Evolutionary conservation across 2,888 invertebrate species (phyloP).

Genomic region (Fragum whitleyi): DNA sequence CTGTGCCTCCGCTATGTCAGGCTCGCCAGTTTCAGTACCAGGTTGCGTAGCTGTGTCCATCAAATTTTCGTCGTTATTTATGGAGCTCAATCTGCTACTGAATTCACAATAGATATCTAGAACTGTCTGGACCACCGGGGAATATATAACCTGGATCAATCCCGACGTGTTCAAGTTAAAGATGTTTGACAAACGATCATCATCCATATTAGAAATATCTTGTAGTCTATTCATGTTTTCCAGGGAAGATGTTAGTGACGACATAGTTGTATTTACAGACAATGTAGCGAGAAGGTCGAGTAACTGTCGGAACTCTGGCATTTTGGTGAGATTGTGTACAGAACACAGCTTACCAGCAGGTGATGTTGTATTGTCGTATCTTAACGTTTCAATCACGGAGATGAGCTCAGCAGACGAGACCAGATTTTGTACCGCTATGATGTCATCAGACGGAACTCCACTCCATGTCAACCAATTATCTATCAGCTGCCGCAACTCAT

Average conservation of each 20-base stretch:
- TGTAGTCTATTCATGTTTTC: background rate
- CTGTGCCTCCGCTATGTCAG: background rate
- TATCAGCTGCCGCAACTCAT: conserved; percentile 13
- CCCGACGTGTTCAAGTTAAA: background rate
- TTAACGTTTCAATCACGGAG: background rate
- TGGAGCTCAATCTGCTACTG: background rate
- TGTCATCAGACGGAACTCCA: background rate
- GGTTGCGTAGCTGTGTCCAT: background rate
- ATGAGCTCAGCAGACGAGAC: conserved; percentile 5
- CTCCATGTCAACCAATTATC: background rate
- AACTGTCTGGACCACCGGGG: background rate
- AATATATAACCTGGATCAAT: background rate
- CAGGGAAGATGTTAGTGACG: background rate
- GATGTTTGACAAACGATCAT: background rate
- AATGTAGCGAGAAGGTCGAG: background rate
- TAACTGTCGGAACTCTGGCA: conserved; percentile 2
- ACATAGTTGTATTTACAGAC: background rate
- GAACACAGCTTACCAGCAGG: background rate
- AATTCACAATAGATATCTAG: conserved; percentile 15
- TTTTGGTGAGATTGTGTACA: conserved; percentile 4
- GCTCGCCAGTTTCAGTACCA: background rate
- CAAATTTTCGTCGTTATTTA: background rate
- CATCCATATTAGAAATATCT: background rate
- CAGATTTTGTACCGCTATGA: background rate
- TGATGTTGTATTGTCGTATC: background rate